Conservation (phyloP, 2,888 invertebrate species). For the Halocaridina rubra region DNA sequence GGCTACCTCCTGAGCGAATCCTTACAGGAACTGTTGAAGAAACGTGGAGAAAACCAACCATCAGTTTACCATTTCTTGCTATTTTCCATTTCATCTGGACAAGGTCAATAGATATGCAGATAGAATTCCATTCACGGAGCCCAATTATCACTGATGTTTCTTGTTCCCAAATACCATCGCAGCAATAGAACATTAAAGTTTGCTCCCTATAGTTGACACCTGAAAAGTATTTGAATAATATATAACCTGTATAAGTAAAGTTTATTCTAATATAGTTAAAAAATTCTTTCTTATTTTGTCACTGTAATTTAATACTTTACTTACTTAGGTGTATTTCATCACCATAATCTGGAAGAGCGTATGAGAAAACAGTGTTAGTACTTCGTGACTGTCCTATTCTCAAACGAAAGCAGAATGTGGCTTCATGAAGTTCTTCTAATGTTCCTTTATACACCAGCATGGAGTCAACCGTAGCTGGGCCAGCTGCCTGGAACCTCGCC, state of each 20-base stretch:
- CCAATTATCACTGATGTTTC: not conserved
- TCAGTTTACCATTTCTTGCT: not conserved
- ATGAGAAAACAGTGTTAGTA: not conserved
- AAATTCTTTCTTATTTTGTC: too few relatives aligned
- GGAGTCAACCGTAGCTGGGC: not conserved
- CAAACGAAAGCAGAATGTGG: not conserved
- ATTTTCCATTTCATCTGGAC: not conserved
- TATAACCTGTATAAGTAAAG: too few relatives aligned
- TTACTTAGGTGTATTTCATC: not conserved
- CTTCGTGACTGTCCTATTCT: not conserved
- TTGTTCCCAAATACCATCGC: not conserved
- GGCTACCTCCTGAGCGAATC: not conserved
- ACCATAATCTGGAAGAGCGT: not conserved
- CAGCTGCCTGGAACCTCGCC: not conserved
- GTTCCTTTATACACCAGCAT: not conserved
- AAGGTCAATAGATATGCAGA: not conserved
- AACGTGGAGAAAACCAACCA: not conserved
- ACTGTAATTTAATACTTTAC: too few relatives aligned
- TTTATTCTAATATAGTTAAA: too few relatives aligned
- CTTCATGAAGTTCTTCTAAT: not conserved
- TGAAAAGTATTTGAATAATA: too few relatives aligned
- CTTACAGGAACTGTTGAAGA: not conserved
- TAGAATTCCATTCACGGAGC: not conserved
- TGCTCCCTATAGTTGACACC: not conserved
- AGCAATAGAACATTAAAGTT: not conserved